Base-by-base conservation (phyloP, 2,113 vertebrate genomes). In the Chunga burmeisteri region DNA sequence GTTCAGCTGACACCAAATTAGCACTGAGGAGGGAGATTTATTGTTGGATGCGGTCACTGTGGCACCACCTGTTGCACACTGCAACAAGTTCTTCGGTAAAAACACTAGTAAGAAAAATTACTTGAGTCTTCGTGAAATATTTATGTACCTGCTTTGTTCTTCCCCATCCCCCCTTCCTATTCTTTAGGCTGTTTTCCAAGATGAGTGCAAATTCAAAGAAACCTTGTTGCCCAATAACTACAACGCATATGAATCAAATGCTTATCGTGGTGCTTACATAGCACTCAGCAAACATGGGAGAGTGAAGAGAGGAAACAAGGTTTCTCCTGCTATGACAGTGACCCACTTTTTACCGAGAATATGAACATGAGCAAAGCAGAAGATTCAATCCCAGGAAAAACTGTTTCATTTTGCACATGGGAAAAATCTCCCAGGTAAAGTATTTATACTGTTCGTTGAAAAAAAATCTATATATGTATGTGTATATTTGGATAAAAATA, bases 311-410 rank as follows among this genome's bases (percentile, higher is more conserved):
- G 99, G 99, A 98, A 99, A 98, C 97, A 99, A 98, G 87, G 99
- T 99, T 93, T 99, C 99, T 80, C 98, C 98, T 18, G 98, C 98
- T 96, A 99, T 99, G 99, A 99, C 99, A 61, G 99, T 99, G 74
- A 99, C 99, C 49, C 99, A 99, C 97, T 99, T 99, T 98, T 98
- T 99, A 78, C 99, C 99, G 8, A 98, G 99, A 96, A 98, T 99
- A 97, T 99, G 98, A 99, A 97, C 86, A 74, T 4, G 29, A 80
- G 65, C 34, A 72, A 74, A 79, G 22, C 44, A 83, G 67, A 73
- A 73, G 77, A 62, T 56, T 72, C 80, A 88, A 86, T 44, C 86
- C 88, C 88, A 90, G 56, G 93, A 93, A 93, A 89, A 91, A 95
- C 80, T 88, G 17, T 97, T 97, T 98, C 96, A 89, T 99, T 98